phyloP scores from a whole-genome alignment of 2,113 vertebrate genomes.

The Lynx canadensis region DNA sequence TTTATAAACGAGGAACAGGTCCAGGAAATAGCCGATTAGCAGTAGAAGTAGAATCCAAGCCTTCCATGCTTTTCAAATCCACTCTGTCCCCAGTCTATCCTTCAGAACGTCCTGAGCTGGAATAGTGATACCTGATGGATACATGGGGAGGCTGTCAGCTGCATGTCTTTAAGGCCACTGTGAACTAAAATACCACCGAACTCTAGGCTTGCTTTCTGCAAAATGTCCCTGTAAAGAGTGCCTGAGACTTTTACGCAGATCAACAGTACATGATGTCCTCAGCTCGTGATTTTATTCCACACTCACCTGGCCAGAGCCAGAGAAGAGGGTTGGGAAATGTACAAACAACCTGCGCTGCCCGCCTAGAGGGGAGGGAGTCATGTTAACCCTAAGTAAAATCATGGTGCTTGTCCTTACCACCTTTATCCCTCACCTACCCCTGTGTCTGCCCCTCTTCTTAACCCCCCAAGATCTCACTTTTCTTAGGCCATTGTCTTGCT shows the following conservation, averaged over 20 bases:
- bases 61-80: neutral
- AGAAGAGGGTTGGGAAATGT: neutral
- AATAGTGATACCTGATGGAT: fast-evolving
- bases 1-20: neutral
- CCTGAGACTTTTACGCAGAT: neutral
- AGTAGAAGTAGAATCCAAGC: neutral
- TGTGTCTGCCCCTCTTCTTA: neutral
- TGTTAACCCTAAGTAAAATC: neutral
- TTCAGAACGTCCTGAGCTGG: neutral
- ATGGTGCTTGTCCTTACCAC: no score
- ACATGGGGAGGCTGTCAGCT: neutral
- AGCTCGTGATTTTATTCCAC: neutral
- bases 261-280: neutral
- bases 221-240: neutral
- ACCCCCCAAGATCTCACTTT: fast-evolving
- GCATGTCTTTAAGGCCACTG: neutral
- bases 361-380: neutral
- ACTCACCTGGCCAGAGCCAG: neutral
- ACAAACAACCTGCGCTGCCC: no score
- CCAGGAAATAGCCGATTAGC: neutral
- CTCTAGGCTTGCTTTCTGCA: neutral
- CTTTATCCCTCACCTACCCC: neutral
- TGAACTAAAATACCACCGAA: neutral
- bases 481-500: neutral
- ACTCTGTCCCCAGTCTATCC: neutral